phyloP scores from a whole-genome alignment of 2,113 vertebrate species.

The Pionites leucogaster region DNA sequence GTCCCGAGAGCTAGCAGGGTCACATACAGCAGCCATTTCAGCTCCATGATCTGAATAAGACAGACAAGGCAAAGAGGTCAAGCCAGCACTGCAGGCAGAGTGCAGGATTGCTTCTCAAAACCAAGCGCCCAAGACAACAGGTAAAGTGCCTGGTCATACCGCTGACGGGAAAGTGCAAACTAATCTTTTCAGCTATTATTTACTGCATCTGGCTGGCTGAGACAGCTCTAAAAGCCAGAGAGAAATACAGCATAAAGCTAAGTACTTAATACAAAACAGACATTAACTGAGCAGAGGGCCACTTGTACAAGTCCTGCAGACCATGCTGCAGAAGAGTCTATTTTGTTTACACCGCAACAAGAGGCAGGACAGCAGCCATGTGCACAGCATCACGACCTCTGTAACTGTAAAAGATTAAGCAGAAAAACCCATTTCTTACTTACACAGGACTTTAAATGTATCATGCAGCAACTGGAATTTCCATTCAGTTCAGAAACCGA shows the following conservation, averaged over 20 bases:
- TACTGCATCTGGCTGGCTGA: background rate
- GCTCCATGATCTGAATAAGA: constrained; percentile 85
- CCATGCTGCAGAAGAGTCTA: background rate
- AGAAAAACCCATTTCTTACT: background rate
- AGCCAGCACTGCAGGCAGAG: background rate
- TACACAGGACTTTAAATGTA: background rate
- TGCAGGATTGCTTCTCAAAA: background rate
- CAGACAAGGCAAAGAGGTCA: background rate
- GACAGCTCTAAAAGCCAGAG: background rate
- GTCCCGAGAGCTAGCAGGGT: constrained; percentile 78
- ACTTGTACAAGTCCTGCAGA: rapidly evolving
- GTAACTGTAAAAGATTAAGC: background rate
- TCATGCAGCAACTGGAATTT: background rate
- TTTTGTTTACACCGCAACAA: background rate
- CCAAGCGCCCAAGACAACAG: background rate
- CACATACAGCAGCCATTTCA: constrained; percentile 80
- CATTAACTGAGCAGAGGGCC: background rate
- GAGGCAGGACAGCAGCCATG: background rate
- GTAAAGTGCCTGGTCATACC: background rate
- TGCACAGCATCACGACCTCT: background rate
- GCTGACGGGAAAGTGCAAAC: background rate
- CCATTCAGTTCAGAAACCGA: background rate
- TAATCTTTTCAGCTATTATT: background rate
- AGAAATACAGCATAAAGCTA: background rate
- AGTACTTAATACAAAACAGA: background rate